phyloP scores from a whole-genome alignment of 2,888 invertebrate species.

The Cremastinae sp. region DNA sequence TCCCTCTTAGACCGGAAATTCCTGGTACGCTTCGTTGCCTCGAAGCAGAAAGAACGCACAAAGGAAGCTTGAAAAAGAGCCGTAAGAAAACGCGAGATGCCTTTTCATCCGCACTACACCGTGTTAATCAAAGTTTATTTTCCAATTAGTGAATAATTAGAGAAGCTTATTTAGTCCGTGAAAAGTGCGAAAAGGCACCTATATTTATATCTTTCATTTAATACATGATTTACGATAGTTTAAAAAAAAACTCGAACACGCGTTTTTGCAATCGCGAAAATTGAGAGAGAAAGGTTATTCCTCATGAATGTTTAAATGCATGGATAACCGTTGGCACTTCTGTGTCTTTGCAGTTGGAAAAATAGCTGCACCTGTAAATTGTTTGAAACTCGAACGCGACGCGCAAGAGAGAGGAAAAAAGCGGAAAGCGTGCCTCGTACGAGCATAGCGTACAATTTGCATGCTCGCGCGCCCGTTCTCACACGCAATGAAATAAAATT shows the following conservation, averaged over 20 bases:
- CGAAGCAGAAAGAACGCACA: not conserved
- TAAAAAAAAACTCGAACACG: too few relatives aligned
- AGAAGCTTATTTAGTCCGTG: too few relatives aligned
- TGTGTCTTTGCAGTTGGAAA: too few relatives aligned
- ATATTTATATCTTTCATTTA: not conserved
- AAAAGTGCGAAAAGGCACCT: too few relatives aligned
- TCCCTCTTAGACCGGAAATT: slow-evolving; percentile 1
- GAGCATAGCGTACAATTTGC: slow-evolving; percentile 41
- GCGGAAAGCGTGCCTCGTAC: slow-evolving; percentile 16
- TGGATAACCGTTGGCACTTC: too few relatives aligned
- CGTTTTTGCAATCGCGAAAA: too few relatives aligned
- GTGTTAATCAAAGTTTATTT: too few relatives aligned
- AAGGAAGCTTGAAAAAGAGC: not conserved
- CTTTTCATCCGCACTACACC: not conserved
- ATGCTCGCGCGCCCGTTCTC: slow-evolving; percentile 30
- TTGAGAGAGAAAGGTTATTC: too few relatives aligned
- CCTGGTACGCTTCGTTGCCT: not conserved
- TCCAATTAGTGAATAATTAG: too few relatives aligned
- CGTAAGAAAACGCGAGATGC: not conserved
- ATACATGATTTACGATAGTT: too few relatives aligned
- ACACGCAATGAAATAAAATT: slow-evolving; percentile 43
- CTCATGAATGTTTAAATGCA: too few relatives aligned
- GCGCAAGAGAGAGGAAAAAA: not conserved
- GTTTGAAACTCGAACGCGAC: slow-evolving; percentile 17
- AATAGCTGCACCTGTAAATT: not conserved